Evolutionary conservation across 1,140 invertebrate genomes (phyloP), one percentile per base, ranked within the genome.

Genomic region (Choristoneura fumiferana): DNA sequence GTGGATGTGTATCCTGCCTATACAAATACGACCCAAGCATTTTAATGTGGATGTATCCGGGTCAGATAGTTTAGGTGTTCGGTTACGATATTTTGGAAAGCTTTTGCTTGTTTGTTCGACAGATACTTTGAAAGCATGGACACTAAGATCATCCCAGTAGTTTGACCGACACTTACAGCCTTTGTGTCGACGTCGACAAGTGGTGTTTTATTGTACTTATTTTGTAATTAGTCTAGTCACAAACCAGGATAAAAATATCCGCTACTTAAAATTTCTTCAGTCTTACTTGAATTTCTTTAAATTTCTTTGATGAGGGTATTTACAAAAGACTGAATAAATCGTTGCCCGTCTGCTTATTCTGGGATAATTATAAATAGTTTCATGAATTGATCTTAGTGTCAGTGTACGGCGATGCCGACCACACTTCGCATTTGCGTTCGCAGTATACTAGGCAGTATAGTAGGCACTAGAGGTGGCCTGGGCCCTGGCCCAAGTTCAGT

Each of bases 221-320:
- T 65, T 58, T 67, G 70, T 65, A 55, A 60, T 61, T 73, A 70
- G 71, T 81, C 81, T 84, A 81, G 81, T 82, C 79, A 82, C 63
- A 66, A 64, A 62, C 15, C 58, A 60, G 39, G 36, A 45, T 43
- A 12, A 49, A 43, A 18, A 22, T 49, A 22, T n/a, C 9, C 17
- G 43, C 17, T 29, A 29, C 6, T 33, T 49, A 49, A 8, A 49
- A 22, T 9, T 49, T 33, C 43, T 29, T 49, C 22, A 49, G 43
- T 49, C 43, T 29, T 8, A 29, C 29, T 49, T 49, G 10, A 0
- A 22, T 33, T 49, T 18, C 8, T n/a, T n/a, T n/a, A n/a, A n/a
- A 13, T 40, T 49, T 6, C 4, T 49, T 29, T n/a, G 17, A 10
- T 29, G 43, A 33, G n/a, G 43, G 43, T 49, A 22, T 29, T 49